Evolutionary conservation across 2,888 invertebrate genomes (phyloP), one percentile per base, ranked within the genome.

Genomic region (Phrixothrix hirtus): DNA sequence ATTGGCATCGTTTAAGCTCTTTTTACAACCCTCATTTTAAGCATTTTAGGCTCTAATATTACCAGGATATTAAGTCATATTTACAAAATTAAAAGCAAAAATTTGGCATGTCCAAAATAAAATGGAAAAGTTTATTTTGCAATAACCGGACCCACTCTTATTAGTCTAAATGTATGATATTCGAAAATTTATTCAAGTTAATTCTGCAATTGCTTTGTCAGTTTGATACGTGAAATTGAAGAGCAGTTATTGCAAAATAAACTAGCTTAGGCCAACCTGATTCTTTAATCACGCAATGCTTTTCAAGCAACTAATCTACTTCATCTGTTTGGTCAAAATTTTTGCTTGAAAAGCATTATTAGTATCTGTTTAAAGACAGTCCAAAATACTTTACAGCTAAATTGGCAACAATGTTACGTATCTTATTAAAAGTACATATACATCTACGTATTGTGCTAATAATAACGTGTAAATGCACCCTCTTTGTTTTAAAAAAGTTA

Each of bases 331-430:
- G 48, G 48, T 48, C 48, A 42, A 41, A 26, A 10, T 9, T 29
- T 39, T 27, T 41, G 41, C 35, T 47, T 47, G 39, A 48, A 34
- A 36, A 36, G 35, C 30, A 30, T 48, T 31, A 48, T 12, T 10
- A 34, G 16, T 39, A 35, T 10, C 16, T n/a, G 30, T 29, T 29
- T 29, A 21, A 16, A n/a, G n/a, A 32, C 32, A 13, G 44, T 50
- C 37, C 41, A 35, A 26, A 30, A 27, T 26, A 32, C 13, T 38
- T 44, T 50, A 50, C 25, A 50, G 17, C 52, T 52, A 52, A 52
- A 46, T 52, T 52, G 52, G 52, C 52, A 52, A 52, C 52, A 38
- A 46, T 46, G 17, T 52, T 52, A 52, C 42, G 46, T 52, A 52
- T 52, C 25, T 35, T 35, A 17, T 37, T 43, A 49, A 49, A 50